Base-by-base conservation (phyloP, 2,888 invertebrate genomes). In the Helleia helle region DNA sequence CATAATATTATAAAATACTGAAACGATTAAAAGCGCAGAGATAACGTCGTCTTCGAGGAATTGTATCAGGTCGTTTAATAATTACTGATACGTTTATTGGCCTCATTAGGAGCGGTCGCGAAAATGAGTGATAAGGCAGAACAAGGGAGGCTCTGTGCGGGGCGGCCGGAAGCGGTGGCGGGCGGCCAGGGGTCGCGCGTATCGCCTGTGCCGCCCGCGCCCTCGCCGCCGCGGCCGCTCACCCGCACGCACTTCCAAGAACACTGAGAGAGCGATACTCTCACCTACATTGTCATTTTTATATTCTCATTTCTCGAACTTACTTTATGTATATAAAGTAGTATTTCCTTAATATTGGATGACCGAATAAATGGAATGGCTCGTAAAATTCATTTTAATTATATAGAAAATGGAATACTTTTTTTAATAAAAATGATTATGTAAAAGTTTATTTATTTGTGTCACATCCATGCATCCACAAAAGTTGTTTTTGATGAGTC, bases 41-140 rank as follows among this genome's bases (percentile, higher is more conserved):
- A 34, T 38, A 51, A 68, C 65, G 65, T 66, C 57, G 58, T 43
- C 53, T 52, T 50, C 45, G 36, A 36, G 58, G 57, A 62, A 62
- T 65, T 62, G 51, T 62, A 59, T 49, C 59, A 55, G 58, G 49
- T 58, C 57, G 50, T 51, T 55, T 68, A 67, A 71, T 74, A 67
- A 64, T 62, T 56, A 55, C 55, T 56, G 63, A 71, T 72, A 72
- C 60, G 59, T 60, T 61, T 59, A 71, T 69, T 70, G 66, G 55
- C 59, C 68, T 79, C 74, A 74, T 79, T 74, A 77, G 62, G 49
- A 50, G 54, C 62, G 56, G 69, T 74, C 69, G 81, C 80, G 73
- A 83, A 84, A 77, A 74, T 77, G 69, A 65, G 65, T 70, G 70
- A 72, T 64, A 77, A 80, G 74, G 75, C 65, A 66, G 58, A 63